Evolutionary conservation across 2,888 invertebrate species (phyloP).

Genomic region (Campoletis raptor): DNA sequence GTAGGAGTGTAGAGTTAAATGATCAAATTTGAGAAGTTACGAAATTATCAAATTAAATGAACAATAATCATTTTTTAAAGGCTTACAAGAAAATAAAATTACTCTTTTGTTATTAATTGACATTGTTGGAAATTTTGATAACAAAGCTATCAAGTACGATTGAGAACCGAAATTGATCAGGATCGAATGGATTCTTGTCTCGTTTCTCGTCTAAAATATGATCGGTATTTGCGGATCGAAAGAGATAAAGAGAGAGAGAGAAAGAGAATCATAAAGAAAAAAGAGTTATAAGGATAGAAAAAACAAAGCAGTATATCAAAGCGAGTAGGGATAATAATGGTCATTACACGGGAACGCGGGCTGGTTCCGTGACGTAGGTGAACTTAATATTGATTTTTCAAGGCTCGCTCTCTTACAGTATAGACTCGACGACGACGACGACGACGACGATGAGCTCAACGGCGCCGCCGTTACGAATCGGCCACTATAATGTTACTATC

Average conservation of each 20-base stretch:
- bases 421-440: slow-evolving; percentile 37
- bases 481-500: slow-evolving; percentile 18
- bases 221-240: slow-evolving; percentile 33
- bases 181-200: slow-evolving; percentile 9
- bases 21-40: background rate
- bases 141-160: background rate
- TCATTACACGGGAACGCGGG: slow-evolving; percentile 54
- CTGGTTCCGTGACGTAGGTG: slow-evolving; percentile 61
- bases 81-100: background rate
- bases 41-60: background rate
- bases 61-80: background rate
- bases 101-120: background rate
- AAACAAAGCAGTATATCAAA: slow-evolving; percentile 15
- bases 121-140: background rate
- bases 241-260: slow-evolving; percentile 5
- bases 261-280: background rate
- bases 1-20: background rate
- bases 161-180: background rate
- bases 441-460: slow-evolving; percentile 29
- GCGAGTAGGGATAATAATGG: slow-evolving; percentile 60
- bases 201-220: slow-evolving; percentile 15
- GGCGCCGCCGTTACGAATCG: slow-evolving; percentile 46
- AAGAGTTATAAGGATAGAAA: background rate
- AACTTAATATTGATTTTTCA: slow-evolving; percentile 71
- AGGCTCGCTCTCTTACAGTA: slow-evolving; percentile 61